Conservation (phyloP, 2,888 invertebrate species). For the Pyrocoelia pectoralis region DNA sequence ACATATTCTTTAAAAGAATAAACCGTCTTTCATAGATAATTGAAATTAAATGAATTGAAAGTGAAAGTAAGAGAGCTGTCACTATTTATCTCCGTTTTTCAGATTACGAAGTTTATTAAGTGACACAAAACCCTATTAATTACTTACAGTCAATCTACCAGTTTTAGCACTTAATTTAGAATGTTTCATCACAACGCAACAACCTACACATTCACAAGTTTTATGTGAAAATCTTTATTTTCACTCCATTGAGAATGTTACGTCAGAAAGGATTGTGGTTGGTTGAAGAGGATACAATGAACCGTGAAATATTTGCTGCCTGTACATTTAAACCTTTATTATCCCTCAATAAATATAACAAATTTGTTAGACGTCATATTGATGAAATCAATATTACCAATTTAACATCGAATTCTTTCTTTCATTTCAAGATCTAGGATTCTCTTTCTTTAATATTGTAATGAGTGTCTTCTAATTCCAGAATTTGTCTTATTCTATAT, state of each 20-base stretch:
- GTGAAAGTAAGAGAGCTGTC: background rate
- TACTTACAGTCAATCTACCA: constrained; percentile 1
- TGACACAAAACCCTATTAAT: constrained; percentile 7
- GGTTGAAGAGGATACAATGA: constrained; percentile 14
- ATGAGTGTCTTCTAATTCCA: background rate
- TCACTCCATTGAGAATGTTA: constrained; percentile 2
- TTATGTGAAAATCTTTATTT: constrained; percentile 2
- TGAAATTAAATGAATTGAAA: constrained; percentile 8
- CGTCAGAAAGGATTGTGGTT: constrained; percentile 7
- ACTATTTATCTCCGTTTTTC: background rate
- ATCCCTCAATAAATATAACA: background rate
- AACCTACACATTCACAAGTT: background rate
- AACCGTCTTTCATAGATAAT: background rate
- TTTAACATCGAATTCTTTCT: background rate
- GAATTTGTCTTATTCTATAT: constrained; percentile 23
- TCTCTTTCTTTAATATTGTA: background rate
- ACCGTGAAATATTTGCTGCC: constrained; percentile 8
- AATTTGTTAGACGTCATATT: background rate
- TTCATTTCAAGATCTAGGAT: background rate
- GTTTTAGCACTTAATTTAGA: constrained; percentile 10
- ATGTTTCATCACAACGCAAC: constrained; percentile 2
- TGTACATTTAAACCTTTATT: constrained; percentile 8
- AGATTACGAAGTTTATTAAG: background rate
- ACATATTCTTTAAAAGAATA: background rate
- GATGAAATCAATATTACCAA: background rate